Conservation (phyloP, 2,888 invertebrate genomes). For the Catocala nupta region DNA sequence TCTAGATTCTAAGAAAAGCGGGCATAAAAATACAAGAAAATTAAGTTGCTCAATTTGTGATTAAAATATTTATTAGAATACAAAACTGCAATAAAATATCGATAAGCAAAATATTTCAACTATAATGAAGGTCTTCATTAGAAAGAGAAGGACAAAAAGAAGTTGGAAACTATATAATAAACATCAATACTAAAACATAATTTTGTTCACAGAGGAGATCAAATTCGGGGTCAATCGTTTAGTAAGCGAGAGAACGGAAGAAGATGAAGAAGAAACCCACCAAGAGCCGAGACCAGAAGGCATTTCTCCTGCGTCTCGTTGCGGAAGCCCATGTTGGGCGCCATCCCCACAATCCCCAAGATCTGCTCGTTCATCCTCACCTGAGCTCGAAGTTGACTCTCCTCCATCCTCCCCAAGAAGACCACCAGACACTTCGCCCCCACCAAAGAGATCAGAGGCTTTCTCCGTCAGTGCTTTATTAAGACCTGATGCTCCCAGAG, state of each 20-base stretch:
- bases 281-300: slow-evolving; percentile 72
- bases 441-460: slow-evolving; percentile 92
- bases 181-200: too few relatives aligned
- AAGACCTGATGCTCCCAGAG: slow-evolving; percentile 92
- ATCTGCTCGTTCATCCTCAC: slow-evolving; percentile 88
- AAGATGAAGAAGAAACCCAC: slow-evolving; percentile 86
- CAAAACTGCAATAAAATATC: too few relatives aligned
- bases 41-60: too few relatives aligned
- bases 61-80: too few relatives aligned
- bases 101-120: too few relatives aligned
- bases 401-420: slow-evolving; percentile 89
- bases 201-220: slow-evolving; percentile 90
- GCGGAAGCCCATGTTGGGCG: slow-evolving; percentile 87
- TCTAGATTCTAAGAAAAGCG: too few relatives aligned
- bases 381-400: slow-evolving; percentile 92
- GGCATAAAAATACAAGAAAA: too few relatives aligned
- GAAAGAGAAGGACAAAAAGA: too few relatives aligned
- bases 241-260: slow-evolving; percentile 90
- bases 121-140: too few relatives aligned
- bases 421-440: slow-evolving; percentile 80
- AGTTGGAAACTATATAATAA: too few relatives aligned
- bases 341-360: slow-evolving; percentile 81
- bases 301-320: slow-evolving; percentile 81
- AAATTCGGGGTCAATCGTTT: slow-evolving; percentile 95
- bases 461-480: slow-evolving; percentile 94